phyloP scores from a whole-genome alignment of 2,888 invertebrate genomes.

The Aphidoletes aphidimyza region DNA sequence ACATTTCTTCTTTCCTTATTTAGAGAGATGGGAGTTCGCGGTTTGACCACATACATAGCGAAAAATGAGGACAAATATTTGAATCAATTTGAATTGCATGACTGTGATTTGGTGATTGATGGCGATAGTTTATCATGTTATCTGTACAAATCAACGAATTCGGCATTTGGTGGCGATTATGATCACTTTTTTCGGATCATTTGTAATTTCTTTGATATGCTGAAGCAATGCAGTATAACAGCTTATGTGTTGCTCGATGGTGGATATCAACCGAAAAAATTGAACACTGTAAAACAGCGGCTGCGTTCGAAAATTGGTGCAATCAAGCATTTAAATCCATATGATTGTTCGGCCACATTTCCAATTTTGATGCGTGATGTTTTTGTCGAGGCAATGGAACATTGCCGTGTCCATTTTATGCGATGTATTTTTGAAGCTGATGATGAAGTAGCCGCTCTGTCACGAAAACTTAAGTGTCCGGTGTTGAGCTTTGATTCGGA shows the following conservation, averaged over 20 bases:
- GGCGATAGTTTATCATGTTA: conserved; percentile 81
- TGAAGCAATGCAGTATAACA: conserved; percentile 76
- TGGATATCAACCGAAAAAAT: conserved; percentile 77
- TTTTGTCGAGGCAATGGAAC: conserved; percentile 75
- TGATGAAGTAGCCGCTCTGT: conserved; percentile 84
- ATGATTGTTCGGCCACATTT: conserved; percentile 73
- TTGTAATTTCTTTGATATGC: conserved; percentile 74
- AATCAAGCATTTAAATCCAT: conserved; percentile 70
- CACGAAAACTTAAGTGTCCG: conserved; percentile 81
- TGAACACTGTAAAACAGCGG: conserved; percentile 73
- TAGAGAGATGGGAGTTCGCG: conserved; percentile 87
- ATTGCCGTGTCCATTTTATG: background rate
- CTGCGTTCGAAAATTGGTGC: conserved; percentile 71
- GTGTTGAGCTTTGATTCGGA: conserved; percentile 94
- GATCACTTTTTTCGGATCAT: conserved; percentile 77
- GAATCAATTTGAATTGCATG: conserved; percentile 72
- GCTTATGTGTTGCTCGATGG: conserved; percentile 85
- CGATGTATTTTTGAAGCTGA: conserved; percentile 71
- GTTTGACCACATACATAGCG: conserved; percentile 83
- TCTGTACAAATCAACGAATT: conserved; percentile 74
- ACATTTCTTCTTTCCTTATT: too few species aligned
- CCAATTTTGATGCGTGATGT: conserved; percentile 80
- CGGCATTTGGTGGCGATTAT: conserved; percentile 88
- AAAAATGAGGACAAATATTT: conserved; percentile 74
- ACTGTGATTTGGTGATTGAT: conserved; percentile 80